Evolutionary conservation across 2,113 vertebrate species (phyloP).

Genomic region (Heterochromis multidens): DNA sequence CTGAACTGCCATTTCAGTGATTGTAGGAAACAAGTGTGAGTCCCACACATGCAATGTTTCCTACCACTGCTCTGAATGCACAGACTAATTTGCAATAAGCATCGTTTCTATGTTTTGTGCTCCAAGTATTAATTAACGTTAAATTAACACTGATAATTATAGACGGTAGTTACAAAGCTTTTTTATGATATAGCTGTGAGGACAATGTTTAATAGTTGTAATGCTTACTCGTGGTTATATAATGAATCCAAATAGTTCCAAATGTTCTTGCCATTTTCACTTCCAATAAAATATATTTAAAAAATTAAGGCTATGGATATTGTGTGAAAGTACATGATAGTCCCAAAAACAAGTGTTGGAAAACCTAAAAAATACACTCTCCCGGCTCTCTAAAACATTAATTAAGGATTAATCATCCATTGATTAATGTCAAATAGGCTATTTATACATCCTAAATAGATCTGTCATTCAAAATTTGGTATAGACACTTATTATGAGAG

Average conservation of each 20-base stretch:
- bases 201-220: neutral
- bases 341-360: neutral
- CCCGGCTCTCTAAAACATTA: neutral
- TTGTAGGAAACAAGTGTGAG: neutral
- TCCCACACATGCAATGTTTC: neutral
- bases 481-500: too few species aligned
- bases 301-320: neutral
- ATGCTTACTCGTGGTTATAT: neutral
- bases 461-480: too few species aligned
- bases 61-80: neutral
- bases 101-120: neutral
- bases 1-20: neutral
- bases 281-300: neutral
- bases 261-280: neutral
- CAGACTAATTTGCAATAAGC: neutral
- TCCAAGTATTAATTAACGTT: rapidly evolving
- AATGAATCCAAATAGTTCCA: neutral
- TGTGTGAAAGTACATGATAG: neutral
- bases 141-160: neutral
- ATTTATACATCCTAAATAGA: neutral
- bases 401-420: neutral
- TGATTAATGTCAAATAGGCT: neutral
- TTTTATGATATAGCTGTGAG: neutral
- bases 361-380: neutral
- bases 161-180: neutral